Conservation (phyloP, 2,113 vertebrate genomes). For the Aplodontia rufa region DNA sequence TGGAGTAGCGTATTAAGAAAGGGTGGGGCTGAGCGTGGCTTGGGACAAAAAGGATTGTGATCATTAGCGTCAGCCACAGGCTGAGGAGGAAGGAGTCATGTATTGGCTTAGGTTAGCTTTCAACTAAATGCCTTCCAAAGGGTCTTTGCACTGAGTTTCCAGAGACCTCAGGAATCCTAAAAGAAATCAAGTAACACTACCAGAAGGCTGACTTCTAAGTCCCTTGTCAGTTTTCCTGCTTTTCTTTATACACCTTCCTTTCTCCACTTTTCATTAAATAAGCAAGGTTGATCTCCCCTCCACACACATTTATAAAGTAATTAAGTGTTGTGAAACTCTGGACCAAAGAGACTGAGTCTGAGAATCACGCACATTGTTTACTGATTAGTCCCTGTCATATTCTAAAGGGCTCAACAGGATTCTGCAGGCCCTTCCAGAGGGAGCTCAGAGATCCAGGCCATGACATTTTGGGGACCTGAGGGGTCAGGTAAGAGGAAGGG, state of each 20-base stretch:
- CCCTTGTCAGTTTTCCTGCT: background rate
- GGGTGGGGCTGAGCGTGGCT: background rate
- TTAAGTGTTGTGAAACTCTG: background rate
- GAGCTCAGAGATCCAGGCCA: background rate
- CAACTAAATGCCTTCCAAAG: background rate
- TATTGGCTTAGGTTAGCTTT: background rate
- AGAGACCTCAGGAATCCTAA: background rate
- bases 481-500: background rate
- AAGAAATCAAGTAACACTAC: background rate
- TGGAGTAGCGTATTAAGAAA: background rate
- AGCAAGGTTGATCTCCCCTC: background rate
- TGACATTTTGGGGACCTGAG: fast-evolving
- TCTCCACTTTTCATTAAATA: background rate
- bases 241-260: background rate
- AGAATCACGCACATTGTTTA: background rate
- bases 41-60: background rate
- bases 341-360: background rate
- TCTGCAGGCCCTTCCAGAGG: background rate
- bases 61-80: background rate
- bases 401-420: background rate
- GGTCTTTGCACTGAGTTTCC: background rate
- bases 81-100: background rate
- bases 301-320: conserved; percentile 21
- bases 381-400: background rate
- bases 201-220: background rate